Evolutionary conservation across 2,888 invertebrate species (phyloP).

Genomic region (Cryptus viduatorius): DNA sequence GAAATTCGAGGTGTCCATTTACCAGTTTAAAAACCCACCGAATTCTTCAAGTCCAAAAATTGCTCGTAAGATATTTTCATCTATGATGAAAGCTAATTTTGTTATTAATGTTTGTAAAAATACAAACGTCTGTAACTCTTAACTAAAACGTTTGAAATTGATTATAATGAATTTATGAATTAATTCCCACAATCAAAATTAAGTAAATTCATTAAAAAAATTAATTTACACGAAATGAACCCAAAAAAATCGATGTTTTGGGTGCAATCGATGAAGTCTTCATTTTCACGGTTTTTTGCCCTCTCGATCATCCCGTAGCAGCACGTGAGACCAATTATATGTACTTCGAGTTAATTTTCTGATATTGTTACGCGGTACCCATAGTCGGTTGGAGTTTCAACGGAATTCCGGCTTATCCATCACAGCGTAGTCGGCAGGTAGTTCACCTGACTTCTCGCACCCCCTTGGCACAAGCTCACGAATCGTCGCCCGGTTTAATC

Average conservation of each 20-base stretch:
- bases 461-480: conserved; percentile 48
- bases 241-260: background rate
- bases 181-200: too few species aligned
- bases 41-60: too few species aligned
- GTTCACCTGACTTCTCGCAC: conserved; percentile 48
- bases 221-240: background rate
- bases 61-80: too few species aligned
- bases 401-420: conserved; percentile 61
- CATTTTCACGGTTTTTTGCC: background rate
- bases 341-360: conserved; percentile 1
- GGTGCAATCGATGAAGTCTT: background rate
- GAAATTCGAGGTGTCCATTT: background rate
- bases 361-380: conserved; percentile 9
- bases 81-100: too few species aligned
- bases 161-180: too few species aligned
- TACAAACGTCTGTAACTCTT: too few species aligned
- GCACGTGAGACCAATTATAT: conserved; percentile 12
- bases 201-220: too few species aligned
- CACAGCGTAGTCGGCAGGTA: conserved; percentile 19
- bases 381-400: conserved; percentile 40
- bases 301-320: conserved; percentile 11
- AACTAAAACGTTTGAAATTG: too few species aligned
- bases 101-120: too few species aligned
- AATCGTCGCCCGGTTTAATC: conserved; percentile 68
- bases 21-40: too few species aligned